These are phyloP conservation scores for Nesometra sesokonis DNA, from an alignment of 35 echinoderm and acorn worm species.

Conservation along the genomic window DNA sequence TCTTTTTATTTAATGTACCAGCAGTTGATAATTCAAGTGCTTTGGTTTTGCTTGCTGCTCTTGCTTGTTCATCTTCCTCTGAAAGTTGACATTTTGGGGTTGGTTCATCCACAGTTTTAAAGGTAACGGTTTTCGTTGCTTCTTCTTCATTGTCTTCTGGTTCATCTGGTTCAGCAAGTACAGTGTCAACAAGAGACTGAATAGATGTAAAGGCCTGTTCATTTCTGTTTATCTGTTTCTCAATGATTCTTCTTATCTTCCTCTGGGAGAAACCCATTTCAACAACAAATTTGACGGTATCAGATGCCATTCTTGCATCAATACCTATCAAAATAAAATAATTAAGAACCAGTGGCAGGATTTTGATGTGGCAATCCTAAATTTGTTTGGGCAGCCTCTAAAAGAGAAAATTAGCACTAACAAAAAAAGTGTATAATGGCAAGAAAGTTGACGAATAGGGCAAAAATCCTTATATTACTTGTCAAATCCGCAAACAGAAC, in stretches of 20 bases:
- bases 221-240: neutral
- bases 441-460: too few species aligned
- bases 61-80: neutral
- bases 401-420: too few species aligned
- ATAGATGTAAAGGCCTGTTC: neutral
- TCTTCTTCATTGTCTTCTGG: neutral
- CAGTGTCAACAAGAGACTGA: neutral
- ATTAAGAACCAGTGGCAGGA: neutral
- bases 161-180: neutral
- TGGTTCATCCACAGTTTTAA: neutral
- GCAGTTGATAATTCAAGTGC: neutral
- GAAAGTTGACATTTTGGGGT: neutral
- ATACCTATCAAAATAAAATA: conserved; percentile 11
- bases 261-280: conserved; percentile 48
- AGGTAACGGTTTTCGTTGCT: neutral
- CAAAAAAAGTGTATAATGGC: too few species aligned
- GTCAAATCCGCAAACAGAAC: too few species aligned
- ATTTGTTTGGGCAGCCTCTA: too few species aligned
- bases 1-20: neutral
- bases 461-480: too few species aligned
- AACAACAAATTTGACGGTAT: conserved; percentile 28
- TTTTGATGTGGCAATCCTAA: neutral
- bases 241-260: neutral
- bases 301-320: conserved; percentile 40
- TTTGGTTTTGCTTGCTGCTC: neutral